Evolutionary conservation across 2,888 invertebrate genomes (phyloP).

Genomic region (Microplitis deprimator): DNA sequence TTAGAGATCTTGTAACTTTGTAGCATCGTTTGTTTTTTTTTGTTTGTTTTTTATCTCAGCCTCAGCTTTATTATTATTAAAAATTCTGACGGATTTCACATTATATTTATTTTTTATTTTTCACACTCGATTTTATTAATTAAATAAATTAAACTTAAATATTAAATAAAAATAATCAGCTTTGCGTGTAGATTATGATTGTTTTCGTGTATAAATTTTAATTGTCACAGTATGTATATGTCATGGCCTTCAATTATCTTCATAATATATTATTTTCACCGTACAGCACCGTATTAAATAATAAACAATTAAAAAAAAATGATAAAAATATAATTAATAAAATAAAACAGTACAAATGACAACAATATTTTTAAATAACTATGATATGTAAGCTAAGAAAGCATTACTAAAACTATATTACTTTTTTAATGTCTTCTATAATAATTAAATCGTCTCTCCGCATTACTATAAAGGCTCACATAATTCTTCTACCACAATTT

Average conservation of each 20-base stretch:
- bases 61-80: neutral
- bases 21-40: slow-evolving; percentile 13
- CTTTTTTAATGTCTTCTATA: slow-evolving; percentile 13
- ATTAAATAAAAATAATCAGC: neutral
- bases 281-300: slow-evolving; percentile 3
- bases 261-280: neutral
- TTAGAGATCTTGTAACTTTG: slow-evolving; percentile 47
- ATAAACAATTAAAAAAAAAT: neutral
- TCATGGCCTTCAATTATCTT: slow-evolving; percentile 6
- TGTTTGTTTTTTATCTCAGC: slow-evolving; percentile 31
- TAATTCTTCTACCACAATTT: slow-evolving; percentile 13
- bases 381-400: slow-evolving; percentile 44
- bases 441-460: neutral
- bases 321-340: neutral
- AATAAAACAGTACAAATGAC: slow-evolving; percentile 30
- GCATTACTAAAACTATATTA: slow-evolving; percentile 34
- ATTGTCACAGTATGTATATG: slow-evolving; percentile 40
- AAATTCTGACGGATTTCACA: neutral
- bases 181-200: slow-evolving; percentile 37
- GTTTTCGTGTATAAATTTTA: slow-evolving; percentile 34
- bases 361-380: slow-evolving; percentile 10
- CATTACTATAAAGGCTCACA: slow-evolving; percentile 18
- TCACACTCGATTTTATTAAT: neutral
- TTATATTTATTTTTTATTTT: neutral
- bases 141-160: neutral